Evolutionary conservation across 1,140 invertebrate genomes (phyloP).

Genomic region (Nasonia vitripennis): DNA sequence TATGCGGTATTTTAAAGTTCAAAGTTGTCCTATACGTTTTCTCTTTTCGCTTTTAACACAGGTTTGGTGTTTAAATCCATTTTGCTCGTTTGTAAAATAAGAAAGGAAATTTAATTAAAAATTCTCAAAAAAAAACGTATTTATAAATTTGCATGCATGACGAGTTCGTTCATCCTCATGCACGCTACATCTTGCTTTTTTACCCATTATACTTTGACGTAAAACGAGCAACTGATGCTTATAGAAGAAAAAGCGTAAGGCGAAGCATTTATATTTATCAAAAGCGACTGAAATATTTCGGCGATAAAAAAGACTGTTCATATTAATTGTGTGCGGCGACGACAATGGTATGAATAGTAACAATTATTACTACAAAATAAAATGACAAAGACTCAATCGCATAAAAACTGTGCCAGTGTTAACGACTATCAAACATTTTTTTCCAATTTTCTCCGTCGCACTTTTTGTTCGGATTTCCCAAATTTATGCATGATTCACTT

Average conservation of each 20-base stretch:
- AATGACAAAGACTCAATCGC: constrained; percentile 58
- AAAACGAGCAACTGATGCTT: constrained; percentile 57
- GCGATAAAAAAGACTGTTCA: constrained; percentile 8
- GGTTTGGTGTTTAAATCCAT: constrained; percentile 58
- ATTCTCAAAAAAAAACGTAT: constrained; percentile 37
- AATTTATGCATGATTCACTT: constrained; percentile 61
- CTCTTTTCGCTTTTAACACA: constrained; percentile 47
- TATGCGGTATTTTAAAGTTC: constrained; percentile 63
- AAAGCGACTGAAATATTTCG: constrained; percentile 55
- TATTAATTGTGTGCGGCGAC: constrained; percentile 19
- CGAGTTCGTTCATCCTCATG: background rate
- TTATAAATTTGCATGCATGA: constrained; percentile 44
- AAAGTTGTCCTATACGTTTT: constrained; percentile 60
- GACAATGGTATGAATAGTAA: constrained; percentile 59
- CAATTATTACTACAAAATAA: constrained; percentile 60
- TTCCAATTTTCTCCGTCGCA: constrained; percentile 48
- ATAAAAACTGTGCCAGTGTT: background rate
- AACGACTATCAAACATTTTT: background rate
- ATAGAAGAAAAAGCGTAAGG: constrained; percentile 52
- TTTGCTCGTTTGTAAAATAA: constrained; percentile 41
- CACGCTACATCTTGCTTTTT: constrained; percentile 44
- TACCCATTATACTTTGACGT: constrained; percentile 55
- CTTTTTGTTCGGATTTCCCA: constrained; percentile 55
- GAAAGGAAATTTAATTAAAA: constrained; percentile 10
- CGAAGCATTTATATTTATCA: constrained; percentile 54